Evolutionary conservation across 2,797 vertebrate genomes (phyloP).

Genomic region (Fistularia tabacaria): DNA sequence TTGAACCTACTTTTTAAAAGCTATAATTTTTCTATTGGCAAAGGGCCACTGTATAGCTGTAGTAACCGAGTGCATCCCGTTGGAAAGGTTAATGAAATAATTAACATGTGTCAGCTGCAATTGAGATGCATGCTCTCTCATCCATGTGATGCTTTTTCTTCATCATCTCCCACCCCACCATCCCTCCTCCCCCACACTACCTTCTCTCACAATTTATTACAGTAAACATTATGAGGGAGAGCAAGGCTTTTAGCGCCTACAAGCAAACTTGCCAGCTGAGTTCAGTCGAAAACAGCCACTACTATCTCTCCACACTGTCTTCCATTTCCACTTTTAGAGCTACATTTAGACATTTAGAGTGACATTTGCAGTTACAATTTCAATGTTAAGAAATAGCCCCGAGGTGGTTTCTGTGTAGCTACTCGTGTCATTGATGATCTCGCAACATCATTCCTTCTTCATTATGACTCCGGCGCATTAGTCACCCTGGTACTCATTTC

Average conservation of each 20-base stretch:
- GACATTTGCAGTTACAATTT: constrained; percentile 19
- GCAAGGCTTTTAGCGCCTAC: constrained; percentile 43
- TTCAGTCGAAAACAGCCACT: constrained; percentile 17
- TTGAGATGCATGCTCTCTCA: too few species aligned
- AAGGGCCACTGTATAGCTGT: too few species aligned
- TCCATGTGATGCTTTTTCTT: not conserved
- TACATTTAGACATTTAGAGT: constrained; percentile 6
- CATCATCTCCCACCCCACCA: too few species aligned
- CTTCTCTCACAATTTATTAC: constrained; percentile 21
- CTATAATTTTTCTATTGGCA: not conserved
- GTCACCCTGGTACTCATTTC: not conserved
- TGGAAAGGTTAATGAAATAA: too few species aligned
- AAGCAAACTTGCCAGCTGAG: constrained; percentile 20
- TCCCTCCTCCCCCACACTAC: not conserved
- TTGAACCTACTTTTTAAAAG: not conserved
- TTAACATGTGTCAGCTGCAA: too few species aligned
- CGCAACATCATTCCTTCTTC: constrained; percentile 21
- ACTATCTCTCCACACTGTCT: constrained; percentile 15
- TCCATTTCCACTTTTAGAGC: constrained; percentile 12
- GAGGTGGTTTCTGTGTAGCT: constrained; percentile 16
- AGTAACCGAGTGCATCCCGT: too few species aligned
- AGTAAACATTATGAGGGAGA: constrained; percentile 13
- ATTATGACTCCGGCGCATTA: constrained; percentile 14
- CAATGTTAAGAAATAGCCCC: constrained; percentile 11
- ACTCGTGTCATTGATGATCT: constrained; percentile 13